These are phyloP conservation scores for Euproctis similis DNA, from an alignment of 2,888 invertebrate species.

Conservation along the genomic window DNA sequence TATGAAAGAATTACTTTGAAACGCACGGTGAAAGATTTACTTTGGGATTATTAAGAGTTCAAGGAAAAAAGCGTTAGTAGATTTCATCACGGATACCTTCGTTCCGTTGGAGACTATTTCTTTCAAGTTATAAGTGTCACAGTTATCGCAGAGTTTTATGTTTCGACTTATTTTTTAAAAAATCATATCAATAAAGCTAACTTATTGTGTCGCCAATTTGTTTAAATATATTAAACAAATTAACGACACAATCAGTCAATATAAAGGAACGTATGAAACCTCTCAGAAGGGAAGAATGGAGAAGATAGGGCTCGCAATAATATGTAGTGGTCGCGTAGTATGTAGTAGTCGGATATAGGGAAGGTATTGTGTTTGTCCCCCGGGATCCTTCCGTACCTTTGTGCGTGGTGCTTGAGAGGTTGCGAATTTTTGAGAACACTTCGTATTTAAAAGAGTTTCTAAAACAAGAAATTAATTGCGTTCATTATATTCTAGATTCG, in stretches of 20 bases:
- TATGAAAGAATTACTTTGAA: too few relatives aligned
- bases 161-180: too few relatives aligned
- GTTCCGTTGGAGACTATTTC: too few relatives aligned
- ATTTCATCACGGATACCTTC: too few relatives aligned
- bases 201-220: too few relatives aligned
- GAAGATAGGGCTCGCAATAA: neutral
- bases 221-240: too few relatives aligned
- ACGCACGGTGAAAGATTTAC: too few relatives aligned
- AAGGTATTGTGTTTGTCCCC: slow-evolving; percentile 18
- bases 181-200: too few relatives aligned
- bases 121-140: too few relatives aligned
- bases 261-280: slow-evolving; percentile 10
- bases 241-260: slow-evolving; percentile 21
- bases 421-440: slow-evolving; percentile 4
- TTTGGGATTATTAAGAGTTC: too few relatives aligned
- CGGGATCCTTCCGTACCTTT: slow-evolving; percentile 15
- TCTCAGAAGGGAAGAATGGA: neutral
- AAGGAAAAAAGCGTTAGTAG: too few relatives aligned
- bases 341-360: slow-evolving; percentile 8
- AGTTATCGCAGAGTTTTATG: too few relatives aligned
- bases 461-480: neutral
- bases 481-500: neutral
- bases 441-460: neutral
- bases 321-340: neutral
- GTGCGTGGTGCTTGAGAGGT: slow-evolving; percentile 9